phyloP scores from a whole-genome alignment of 2,888 invertebrate genomes.

The Ormyrus nitidulus region DNA sequence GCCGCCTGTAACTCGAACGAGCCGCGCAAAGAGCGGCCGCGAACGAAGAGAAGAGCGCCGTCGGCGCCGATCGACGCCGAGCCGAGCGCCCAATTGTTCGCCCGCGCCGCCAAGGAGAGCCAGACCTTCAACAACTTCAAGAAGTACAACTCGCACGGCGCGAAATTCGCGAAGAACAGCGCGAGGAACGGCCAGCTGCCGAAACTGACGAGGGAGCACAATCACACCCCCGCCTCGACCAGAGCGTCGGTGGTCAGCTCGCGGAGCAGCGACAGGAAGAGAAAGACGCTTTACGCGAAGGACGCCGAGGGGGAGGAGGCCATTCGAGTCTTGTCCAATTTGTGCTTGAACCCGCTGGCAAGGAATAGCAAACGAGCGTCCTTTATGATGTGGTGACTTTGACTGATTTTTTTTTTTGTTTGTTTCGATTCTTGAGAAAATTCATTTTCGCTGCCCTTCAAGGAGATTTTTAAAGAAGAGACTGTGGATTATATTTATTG shows the following conservation, averaged over 20 bases:
- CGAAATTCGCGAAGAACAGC: constrained; percentile 41
- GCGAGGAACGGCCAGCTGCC: not conserved
- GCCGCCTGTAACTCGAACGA: not conserved
- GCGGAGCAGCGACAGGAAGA: constrained; percentile 60
- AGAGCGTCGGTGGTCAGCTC: constrained; percentile 41
- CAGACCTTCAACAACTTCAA: not conserved
- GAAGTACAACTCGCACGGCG: not conserved
- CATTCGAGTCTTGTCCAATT: constrained; percentile 66
- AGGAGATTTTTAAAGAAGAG: not conserved
- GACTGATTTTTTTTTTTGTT: not conserved
- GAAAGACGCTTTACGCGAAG: constrained; percentile 71
- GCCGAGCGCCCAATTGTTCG: not conserved
- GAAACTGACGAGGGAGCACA: not conserved
- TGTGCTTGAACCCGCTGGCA: constrained; percentile 72
- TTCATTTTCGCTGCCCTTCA: constrained; percentile 37
- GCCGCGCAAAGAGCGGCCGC: constrained; percentile 30
- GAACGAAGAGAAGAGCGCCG: constrained; percentile 46
- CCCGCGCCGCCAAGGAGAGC: not conserved
- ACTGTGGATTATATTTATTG: constrained; percentile 14
- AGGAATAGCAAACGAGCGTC: constrained; percentile 65
- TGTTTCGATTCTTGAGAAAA: not conserved
- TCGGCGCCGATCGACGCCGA: constrained; percentile 6
- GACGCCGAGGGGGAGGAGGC: constrained; percentile 70
- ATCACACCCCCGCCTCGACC: constrained; percentile 4
- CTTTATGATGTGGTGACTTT: constrained; percentile 72